phyloP scores from a whole-genome alignment of 2,797 vertebrate species.

The Epinephelus malabaricus region DNA sequence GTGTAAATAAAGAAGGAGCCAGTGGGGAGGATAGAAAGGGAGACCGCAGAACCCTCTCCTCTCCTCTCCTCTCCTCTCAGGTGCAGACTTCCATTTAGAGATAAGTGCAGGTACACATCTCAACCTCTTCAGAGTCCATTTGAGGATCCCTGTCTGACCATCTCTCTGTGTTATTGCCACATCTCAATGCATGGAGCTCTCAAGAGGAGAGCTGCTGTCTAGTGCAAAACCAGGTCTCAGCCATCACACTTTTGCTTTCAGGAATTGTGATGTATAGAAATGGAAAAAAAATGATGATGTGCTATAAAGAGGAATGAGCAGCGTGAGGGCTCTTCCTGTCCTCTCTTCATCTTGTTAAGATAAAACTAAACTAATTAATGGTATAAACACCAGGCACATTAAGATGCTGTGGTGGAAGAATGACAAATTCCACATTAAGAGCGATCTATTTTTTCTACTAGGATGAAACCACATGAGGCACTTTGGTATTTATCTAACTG shows the following conservation, averaged over 20 bases:
- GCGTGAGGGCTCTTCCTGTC: not conserved
- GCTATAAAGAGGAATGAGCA: not conserved
- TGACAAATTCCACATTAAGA: not conserved
- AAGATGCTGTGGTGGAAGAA: not conserved
- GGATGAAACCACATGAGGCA: not conserved
- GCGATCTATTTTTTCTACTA: not conserved
- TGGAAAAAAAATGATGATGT: not conserved
- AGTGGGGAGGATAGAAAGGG: slow-evolving; percentile 13
- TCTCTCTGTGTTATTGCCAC: slow-evolving; percentile 44
- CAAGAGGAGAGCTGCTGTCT: slow-evolving; percentile 29
- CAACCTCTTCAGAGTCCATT: slow-evolving; percentile 76
- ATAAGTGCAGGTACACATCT: slow-evolving; percentile 51
- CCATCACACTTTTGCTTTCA: slow-evolving; percentile 25
- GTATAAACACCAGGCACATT: not conserved
- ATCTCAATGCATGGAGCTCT: slow-evolving; percentile 45
- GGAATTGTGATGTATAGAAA: slow-evolving; percentile 14
- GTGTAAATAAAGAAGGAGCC: slow-evolving; percentile 7
- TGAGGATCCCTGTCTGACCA: slow-evolving; percentile 51
- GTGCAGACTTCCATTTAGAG: slow-evolving; percentile 66
- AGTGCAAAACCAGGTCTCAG: slow-evolving; percentile 13
- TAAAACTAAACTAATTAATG: not conserved
- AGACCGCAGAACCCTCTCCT: slow-evolving; percentile 28
- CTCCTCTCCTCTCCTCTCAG: slow-evolving; percentile 37
- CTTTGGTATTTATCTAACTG: not conserved
- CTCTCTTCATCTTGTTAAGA: not conserved